Percentiles rank a stretch among this genome's conserved stretches.
Evolutionary conservation across 1,140 invertebrate species (phyloP).

Genomic region (Carposina sasakii): DNA sequence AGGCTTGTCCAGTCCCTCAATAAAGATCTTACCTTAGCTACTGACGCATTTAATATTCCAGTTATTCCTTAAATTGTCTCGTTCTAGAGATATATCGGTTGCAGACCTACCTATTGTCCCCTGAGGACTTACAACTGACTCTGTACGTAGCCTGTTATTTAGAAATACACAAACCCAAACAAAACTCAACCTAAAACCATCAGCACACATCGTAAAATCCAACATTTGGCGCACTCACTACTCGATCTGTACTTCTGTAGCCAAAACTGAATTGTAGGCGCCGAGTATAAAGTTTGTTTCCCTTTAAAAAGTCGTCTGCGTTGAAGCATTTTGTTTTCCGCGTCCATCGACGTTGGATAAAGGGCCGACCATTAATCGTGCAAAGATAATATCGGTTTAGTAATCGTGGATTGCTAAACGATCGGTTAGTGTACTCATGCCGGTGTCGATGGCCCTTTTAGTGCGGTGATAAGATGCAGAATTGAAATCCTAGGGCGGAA

Average conservation of each 20-base stretch:
- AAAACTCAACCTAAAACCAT: constrained; percentile 15
- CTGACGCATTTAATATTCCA: constrained; percentile 44
- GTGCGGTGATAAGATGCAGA: background rate
- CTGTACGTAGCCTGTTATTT: constrained; percentile 39
- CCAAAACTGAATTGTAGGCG: background rate
- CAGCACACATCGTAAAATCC: no score
- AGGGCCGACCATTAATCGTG: constrained; percentile 49
- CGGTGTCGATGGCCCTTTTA: constrained; percentile 17
- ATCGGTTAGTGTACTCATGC: constrained; percentile 23
- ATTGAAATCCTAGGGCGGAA: no score
- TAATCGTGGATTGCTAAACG: constrained; percentile 49
- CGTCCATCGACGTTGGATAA: constrained; percentile 45
- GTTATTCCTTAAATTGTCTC: constrained; percentile 56
- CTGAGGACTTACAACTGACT: constrained; percentile 46
- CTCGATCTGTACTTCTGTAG: no score
- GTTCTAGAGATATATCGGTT: constrained; percentile 45
- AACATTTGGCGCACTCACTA: no score
- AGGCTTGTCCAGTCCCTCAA: background rate
- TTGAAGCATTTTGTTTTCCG: constrained; percentile 19
- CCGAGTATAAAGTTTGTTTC: no score
- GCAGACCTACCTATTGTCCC: constrained; percentile 53
- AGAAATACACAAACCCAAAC: constrained; percentile 14
- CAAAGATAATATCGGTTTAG: constrained; percentile 43
- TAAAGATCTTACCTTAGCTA: constrained; percentile 6
- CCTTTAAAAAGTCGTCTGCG: no score